Conservation (phyloP, 2,888 invertebrate species). For the Idaea dimidiata region DNA sequence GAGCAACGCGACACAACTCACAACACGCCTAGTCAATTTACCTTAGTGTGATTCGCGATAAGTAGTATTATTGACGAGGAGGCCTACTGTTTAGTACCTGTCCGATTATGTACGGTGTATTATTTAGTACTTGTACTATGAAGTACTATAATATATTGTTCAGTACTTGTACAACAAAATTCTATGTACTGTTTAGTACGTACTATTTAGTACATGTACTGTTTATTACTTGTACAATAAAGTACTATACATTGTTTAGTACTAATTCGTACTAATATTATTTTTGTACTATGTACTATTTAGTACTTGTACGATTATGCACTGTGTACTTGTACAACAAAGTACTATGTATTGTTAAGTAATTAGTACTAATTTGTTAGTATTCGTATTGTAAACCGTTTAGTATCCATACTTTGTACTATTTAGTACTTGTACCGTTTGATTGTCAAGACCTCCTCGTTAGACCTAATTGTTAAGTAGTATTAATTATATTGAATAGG, state of each 20-base stretch:
- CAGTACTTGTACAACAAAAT: background rate
- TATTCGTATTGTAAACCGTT: background rate
- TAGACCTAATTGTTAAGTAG: slow-evolving; percentile 79
- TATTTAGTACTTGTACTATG: background rate
- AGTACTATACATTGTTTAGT: background rate
- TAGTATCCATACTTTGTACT: background rate
- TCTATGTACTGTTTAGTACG: no score
- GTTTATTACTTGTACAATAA: background rate
- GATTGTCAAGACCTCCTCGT: slow-evolving; percentile 57
- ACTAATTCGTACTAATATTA: background rate
- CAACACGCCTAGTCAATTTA: slow-evolving; percentile 80
- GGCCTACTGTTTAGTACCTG: slow-evolving; percentile 26
- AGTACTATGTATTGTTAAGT: background rate
- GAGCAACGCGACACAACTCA: slow-evolving; percentile 61
- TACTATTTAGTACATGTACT: no score
- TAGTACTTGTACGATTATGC: background rate
- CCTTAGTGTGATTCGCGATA: slow-evolving; percentile 80
- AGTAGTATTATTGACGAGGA: slow-evolving; percentile 70
- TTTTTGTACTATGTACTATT: background rate
- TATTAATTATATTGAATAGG: slow-evolving; percentile 77
- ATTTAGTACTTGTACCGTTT: slow-evolving; percentile 7
- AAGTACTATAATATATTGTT: background rate
- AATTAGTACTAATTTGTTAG: background rate
- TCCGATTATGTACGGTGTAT: background rate
- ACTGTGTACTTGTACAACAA: background rate